These are phyloP conservation scores for Vulpes ferrilata DNA, from an alignment of 2,113 vertebrate species.

Conservation along the genomic window DNA sequence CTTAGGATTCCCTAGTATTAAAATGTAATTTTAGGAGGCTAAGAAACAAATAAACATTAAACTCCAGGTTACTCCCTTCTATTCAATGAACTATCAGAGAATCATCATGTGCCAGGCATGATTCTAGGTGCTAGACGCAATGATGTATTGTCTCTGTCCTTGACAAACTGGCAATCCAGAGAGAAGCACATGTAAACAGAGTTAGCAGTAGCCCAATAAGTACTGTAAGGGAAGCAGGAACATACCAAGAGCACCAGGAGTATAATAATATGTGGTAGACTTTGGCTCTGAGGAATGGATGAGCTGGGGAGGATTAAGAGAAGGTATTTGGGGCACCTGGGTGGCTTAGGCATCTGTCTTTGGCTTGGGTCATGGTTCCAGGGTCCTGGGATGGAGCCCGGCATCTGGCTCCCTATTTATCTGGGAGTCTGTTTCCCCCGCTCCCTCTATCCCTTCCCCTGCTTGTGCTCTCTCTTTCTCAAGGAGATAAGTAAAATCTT, in stretches of 20 bases:
- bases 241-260: background rate
- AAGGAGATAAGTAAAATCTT: too few relatives aligned
- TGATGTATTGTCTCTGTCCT: background rate
- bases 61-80: background rate
- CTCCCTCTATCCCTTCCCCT: too few relatives aligned
- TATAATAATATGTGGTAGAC: background rate
- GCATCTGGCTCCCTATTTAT: too few relatives aligned
- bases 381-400: too few relatives aligned
- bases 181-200: background rate
- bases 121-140: background rate
- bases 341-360: too few relatives aligned
- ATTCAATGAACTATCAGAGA: slow-evolving; percentile 26
- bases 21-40: slow-evolving; percentile 35
- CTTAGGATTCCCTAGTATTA: background rate
- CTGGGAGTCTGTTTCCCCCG: too few relatives aligned
- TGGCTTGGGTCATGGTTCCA: too few relatives aligned
- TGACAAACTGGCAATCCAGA: background rate
- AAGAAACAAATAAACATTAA: slow-evolving; percentile 3
- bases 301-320: background rate
- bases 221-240: background rate
- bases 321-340: background rate
- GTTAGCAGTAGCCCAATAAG: background rate
- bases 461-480: too few relatives aligned
- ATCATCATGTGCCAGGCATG: background rate
- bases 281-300: background rate